Evolutionary conservation across 2,797 vertebrate genomes (phyloP).

Genomic region (Columba guinea): DNA sequence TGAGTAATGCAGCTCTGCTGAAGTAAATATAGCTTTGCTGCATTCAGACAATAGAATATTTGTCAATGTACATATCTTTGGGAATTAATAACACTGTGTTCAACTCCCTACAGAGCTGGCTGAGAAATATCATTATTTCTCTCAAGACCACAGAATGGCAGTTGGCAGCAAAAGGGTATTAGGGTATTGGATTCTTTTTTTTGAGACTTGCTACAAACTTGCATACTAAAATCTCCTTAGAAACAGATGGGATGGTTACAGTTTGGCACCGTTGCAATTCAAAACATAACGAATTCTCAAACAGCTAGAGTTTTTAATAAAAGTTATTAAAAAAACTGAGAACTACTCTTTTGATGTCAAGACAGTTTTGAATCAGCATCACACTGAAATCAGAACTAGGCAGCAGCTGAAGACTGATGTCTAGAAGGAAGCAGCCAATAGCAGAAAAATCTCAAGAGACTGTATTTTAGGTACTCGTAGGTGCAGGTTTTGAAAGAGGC

Average conservation of each 20-base stretch:
- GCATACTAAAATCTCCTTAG: neutral
- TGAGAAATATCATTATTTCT: constrained; percentile 10
- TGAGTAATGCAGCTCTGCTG: neutral
- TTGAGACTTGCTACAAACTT: neutral
- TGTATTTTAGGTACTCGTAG: neutral
- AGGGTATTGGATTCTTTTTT: neutral
- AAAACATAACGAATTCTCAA: neutral
- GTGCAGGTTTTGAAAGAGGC: neutral
- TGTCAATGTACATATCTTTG: neutral
- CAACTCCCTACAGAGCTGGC: neutral
- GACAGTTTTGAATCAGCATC: neutral
- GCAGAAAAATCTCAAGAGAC: neutral
- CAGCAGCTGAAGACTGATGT: neutral
- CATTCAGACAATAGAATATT: constrained; percentile 13
- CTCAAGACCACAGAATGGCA: neutral
- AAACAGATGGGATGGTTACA: neutral
- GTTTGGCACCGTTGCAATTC: neutral
- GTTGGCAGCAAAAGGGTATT: neutral
- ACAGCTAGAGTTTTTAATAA: neutral
- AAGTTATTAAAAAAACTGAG: neutral
- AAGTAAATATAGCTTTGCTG: neutral
- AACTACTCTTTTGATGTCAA: neutral
- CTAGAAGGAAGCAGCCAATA: neutral
- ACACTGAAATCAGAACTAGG: neutral
- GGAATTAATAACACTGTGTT: neutral